A percentile compares a stretch with the other conserved stretches of the same genome.
These are phyloP conservation scores for Agonopterix subpropinquella DNA, from an alignment of 2,888 invertebrate genomes.

Conservation along the genomic window DNA sequence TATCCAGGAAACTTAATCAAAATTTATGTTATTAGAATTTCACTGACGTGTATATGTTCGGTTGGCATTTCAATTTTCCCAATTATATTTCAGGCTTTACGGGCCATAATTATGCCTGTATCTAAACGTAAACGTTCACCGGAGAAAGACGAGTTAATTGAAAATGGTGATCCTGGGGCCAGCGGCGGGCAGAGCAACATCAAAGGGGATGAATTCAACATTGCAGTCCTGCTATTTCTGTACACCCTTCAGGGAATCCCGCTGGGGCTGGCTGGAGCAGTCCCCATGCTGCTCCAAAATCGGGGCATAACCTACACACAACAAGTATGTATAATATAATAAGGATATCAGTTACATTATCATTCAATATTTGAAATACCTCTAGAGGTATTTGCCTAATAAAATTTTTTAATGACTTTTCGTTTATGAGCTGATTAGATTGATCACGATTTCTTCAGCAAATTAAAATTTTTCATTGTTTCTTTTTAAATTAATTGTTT, in stretches of 20 bases:
- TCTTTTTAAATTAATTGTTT: too few relatives aligned
- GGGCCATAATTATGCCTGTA: conserved; percentile 51
- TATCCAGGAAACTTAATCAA: conserved; percentile 18
- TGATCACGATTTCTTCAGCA: too few relatives aligned
- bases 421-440: too few relatives aligned
- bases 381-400: too few relatives aligned
- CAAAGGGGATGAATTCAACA: conserved; percentile 86
- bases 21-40: conserved; percentile 15
- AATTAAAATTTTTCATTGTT: too few relatives aligned
- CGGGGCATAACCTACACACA: conserved; percentile 94
- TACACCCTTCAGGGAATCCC: conserved; percentile 98
- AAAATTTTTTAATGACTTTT: too few relatives aligned
- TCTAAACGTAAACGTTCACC: conserved; percentile 57
- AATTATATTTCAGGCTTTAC: conserved; percentile 41
- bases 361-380: too few relatives aligned
- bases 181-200: conserved; percentile 62
- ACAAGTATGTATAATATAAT: conserved; percentile 74
- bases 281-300: conserved; percentile 97
- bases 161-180: conserved; percentile 48
- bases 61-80: conserved; percentile 25
- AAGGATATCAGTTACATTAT: too few relatives aligned
- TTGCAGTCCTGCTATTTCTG: conserved; percentile 91
- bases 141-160: conserved; percentile 58
- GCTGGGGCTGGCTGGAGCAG: conserved; percentile 93
- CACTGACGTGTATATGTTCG: conserved; percentile 37